Evolutionary conservation across 2,888 invertebrate genomes (phyloP), one percentile per base, ranked within the genome.

Genomic region (Cryptops parisi): DNA sequence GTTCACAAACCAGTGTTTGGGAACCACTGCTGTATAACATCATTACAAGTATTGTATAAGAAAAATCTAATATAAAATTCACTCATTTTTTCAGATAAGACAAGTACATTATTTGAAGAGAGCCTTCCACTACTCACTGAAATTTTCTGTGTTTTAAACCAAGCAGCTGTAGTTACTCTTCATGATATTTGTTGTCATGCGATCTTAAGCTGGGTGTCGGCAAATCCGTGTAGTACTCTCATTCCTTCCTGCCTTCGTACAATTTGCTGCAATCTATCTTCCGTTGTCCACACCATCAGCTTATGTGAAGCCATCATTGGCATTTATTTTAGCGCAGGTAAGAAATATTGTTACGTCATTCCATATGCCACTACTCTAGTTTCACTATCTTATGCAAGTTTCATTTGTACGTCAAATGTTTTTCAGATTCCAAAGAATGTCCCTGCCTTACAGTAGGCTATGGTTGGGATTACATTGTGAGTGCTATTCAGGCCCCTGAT

Each of bases 401-500:
- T n/a, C n/a, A n/a, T n/a, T n/a, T n/a, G n/a, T n/a, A n/a, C n/a
- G n/a, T n/a, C n/a, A n/a, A n/a, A n/a, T n/a, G n/a, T n/a, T n/a
- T 49, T 74, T 72, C 58, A 70, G 68, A 60, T 33, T 15, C 33
- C 6, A 33, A 33, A 33, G 33, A 33, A 33, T 33, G 33, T 15
- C 6, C 33, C 9, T 33, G 33, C 15, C 33, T 33, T 33, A 27
- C 27, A 19, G 17, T 12, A 25, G 48, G 39, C 38, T 38, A 45
- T 23, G 53, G 46, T 22, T 51, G 53, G 53, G 26, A 12, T 12
- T 41, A 26, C 3, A 52, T 53, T 27, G 23, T 46, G 43, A 27
- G 53, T 49, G 51, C 47, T 41, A 52, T 55, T 53, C 22, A 55
- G 67, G 67, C 67, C 50, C 63, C 67, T 45, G 70, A 69, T 58